Conservation (phyloP, 2,113 vertebrate species). For the Peromyscus polionotus region DNA sequence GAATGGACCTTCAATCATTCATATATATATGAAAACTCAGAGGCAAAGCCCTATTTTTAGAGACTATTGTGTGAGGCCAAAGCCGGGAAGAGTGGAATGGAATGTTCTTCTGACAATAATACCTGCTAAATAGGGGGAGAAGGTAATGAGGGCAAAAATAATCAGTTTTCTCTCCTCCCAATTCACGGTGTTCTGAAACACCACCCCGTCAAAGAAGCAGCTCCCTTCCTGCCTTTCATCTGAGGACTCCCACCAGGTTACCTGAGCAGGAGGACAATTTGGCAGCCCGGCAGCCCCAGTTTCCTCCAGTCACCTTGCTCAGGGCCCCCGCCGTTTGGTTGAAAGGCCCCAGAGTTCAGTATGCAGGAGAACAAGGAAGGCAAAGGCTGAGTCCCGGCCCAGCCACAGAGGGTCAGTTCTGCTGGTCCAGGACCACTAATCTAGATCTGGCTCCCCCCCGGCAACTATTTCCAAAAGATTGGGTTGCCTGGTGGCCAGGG, state of each 20-base stretch:
- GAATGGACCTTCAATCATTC: background rate
- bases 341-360: background rate
- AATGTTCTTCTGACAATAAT: constrained; percentile 36
- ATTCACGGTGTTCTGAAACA: constrained; percentile 43
- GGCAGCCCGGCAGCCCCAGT: background rate
- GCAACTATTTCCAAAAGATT: background rate
- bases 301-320: rapidly evolving
- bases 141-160: constrained; percentile 73
- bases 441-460: background rate
- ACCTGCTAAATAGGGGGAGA: constrained; percentile 64
- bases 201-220: background rate
- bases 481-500: background rate
- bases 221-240: constrained; percentile 3
- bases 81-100: background rate
- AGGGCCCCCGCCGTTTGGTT: background rate
- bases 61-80: constrained; percentile 55
- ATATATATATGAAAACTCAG: background rate
- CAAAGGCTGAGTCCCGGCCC: background rate
- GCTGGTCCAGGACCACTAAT: background rate
- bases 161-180: constrained; percentile 63
- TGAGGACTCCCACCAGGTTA: background rate
- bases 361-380: background rate
- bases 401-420: background rate
- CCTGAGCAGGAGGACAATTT: rapidly evolving
- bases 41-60: constrained; percentile 75